Conservation (phyloP, 2,113 vertebrate genomes). For the Paramormyrops kingsleyae region DNA sequence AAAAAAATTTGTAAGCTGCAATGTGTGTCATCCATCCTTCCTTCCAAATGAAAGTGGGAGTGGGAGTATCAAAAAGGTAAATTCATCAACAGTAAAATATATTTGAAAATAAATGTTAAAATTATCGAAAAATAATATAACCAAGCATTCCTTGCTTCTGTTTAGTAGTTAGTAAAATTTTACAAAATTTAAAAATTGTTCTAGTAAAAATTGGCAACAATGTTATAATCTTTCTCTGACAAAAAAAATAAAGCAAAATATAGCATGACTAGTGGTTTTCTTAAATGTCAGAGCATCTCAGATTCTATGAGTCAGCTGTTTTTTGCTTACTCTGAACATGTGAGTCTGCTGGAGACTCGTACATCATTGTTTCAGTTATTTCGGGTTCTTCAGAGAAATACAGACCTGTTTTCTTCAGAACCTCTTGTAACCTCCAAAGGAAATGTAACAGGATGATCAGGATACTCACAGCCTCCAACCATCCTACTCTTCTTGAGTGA, state of each 20-base stretch:
- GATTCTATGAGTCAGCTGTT: slow-evolving; percentile 10
- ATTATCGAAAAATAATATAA: neutral
- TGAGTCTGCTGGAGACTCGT: neutral
- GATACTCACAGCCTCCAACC: neutral
- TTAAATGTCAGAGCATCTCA: slow-evolving; percentile 19
- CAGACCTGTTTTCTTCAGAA: neutral
- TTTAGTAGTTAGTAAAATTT: neutral
- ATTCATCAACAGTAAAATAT: neutral
- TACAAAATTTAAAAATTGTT: too few species aligned
- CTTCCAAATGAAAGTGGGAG: neutral
- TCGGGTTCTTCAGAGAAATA: neutral
- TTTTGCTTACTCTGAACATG: neutral
- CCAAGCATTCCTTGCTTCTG: neutral
- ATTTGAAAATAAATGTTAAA: neutral
- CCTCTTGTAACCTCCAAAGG: neutral
- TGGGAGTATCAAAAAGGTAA: neutral
- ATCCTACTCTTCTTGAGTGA: neutral
- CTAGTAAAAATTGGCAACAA: too few species aligned
- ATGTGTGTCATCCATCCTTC: neutral
- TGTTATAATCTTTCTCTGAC: neutral
- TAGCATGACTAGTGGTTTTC: neutral
- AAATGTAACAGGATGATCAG: neutral
- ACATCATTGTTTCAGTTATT: neutral
- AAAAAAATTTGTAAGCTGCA: neutral
- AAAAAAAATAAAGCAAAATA: neutral